A percentile compares a stretch with the other conserved stretches of the same genome.
Evolutionary conservation across 2,888 invertebrate genomes (phyloP).

Genomic region (Leptarthrus brevirostris): DNA sequence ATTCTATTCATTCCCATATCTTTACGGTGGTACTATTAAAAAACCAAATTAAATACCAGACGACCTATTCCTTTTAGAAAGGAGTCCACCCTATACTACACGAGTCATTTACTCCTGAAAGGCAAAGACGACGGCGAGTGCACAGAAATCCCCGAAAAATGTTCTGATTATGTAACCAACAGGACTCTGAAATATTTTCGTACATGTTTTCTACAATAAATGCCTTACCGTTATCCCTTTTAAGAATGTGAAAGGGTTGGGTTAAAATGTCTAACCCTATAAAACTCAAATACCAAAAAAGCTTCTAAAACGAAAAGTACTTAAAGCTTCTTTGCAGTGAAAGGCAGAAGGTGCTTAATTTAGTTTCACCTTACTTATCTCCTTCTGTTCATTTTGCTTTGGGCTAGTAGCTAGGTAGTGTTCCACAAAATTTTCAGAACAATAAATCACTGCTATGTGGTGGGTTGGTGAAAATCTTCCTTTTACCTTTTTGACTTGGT

Average conservation of each 20-base stretch:
- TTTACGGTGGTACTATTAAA: too few species aligned
- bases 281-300: not conserved
- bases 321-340: not conserved
- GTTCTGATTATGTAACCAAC: too few species aligned
- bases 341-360: constrained; percentile 6
- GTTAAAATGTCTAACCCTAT: not conserved
- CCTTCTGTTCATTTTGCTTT: not conserved
- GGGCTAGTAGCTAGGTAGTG: not conserved
- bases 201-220: too few species aligned
- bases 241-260: not conserved
- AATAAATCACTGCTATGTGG: not conserved
- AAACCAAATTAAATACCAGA: too few species aligned
- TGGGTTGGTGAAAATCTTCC: constrained; percentile 2
- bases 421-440: not conserved
- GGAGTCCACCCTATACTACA: too few species aligned
- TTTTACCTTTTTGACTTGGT: not conserved
- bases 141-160: too few species aligned
- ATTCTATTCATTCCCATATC: too few species aligned
- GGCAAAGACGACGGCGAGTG: too few species aligned
- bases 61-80: too few species aligned
- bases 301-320: not conserved
- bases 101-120: too few species aligned
- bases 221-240: too few species aligned
- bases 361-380: not conserved
- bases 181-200: too few species aligned